Evolutionary conservation across 1,140 invertebrate species (phyloP), one percentile per base, ranked within the genome.

Genomic region (Drosophila quadrilineata): DNA sequence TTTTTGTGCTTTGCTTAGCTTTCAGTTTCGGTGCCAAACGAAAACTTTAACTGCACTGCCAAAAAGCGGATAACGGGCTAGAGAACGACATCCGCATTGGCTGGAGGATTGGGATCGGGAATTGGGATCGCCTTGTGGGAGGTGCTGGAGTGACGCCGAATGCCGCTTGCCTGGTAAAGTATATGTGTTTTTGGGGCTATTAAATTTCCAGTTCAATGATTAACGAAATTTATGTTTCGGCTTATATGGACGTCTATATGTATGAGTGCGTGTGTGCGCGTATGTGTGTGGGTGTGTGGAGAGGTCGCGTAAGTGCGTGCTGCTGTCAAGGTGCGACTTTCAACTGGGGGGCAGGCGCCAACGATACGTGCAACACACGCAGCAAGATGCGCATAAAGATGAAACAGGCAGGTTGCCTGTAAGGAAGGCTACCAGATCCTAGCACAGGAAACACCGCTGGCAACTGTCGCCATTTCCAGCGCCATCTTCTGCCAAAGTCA

Each of bases 201-300:
- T 84, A 84, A 84, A 84, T 84, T 84, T 84, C 73, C 77, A 84
- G 77, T 85, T 84, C 79, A 84, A 84, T 84, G 77, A 84, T 85
- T 84, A 84, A 84, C 77, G 79, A 84, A 84, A 84, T 84, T 84
- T 84, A 84, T 84, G 77, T 84, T 85, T 84, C 79, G 64, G 79
- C 69, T 84, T 84, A 84, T 74, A 73, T 31, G 62, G 31, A 45
- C 26, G 35, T 29, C 21, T 35, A 24, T 36, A 12, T 40, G 43
- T 29, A n/a, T 21, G 21, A 14, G 29, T 31, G 17, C 10, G 21
- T 35, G 40, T 26, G 38, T 38, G 33, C 14, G 21, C 22, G 45
- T 43, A 26, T 28, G 16, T 29, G 17, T 43, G 26, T 50, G 59
- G 19, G 26, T 49, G 43, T 36, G 49, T 9, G 26, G 54, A 3